Evolutionary conservation across 92 coral and sea anemone species (phyloP), one percentile per base, ranked within the genome.

Genomic region (Plumapathes pennacea): DNA sequence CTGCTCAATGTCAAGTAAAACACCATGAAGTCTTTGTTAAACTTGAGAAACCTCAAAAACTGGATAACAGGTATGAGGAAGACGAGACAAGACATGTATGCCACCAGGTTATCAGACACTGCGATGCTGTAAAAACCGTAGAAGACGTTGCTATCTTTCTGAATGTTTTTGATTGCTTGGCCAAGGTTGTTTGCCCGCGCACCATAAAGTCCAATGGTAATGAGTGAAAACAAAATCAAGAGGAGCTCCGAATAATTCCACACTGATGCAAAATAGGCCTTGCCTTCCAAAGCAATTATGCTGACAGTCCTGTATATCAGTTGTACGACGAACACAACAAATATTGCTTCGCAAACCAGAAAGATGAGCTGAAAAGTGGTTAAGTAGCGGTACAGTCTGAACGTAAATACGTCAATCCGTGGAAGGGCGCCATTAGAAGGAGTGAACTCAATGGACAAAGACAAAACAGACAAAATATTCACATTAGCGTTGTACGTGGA

Each of bases 21-120:
- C 28, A 83, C 77, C 89, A 83, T 76, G 41, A 83, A 83, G 48
- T 53, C 70, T 59, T 69, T 69, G 67, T 83, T 83, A 26, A 83
- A 83, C 62, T 83, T 83, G 17, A 83, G 43, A 55, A 69, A 83
- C 66, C 57, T 50, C 32, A 81, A 23, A 50, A 81, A 81, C 55
- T 81, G 88, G 42, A 75, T 23, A 8, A 57, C 44, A 0, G 89
- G 85, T 4, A 83, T 62, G 8, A 83, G 33, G 7, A 83, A 65
- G 5, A 77, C 68, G 5, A 77, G 31, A 24, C 88, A 74, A 0
- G 88, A 81, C 47, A 81, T 44, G 64, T 60, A 81, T 0, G 89
- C 89, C 19, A 83, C 76, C 34, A 40, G 57, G n/a, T 83, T 60
- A 48, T 83, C 89, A 45, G 69, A 67, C 23, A 51, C 25, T n/a